Base-by-base conservation (phyloP, 1,140 invertebrate genomes). In the Drosophila kohkoa region DNA sequence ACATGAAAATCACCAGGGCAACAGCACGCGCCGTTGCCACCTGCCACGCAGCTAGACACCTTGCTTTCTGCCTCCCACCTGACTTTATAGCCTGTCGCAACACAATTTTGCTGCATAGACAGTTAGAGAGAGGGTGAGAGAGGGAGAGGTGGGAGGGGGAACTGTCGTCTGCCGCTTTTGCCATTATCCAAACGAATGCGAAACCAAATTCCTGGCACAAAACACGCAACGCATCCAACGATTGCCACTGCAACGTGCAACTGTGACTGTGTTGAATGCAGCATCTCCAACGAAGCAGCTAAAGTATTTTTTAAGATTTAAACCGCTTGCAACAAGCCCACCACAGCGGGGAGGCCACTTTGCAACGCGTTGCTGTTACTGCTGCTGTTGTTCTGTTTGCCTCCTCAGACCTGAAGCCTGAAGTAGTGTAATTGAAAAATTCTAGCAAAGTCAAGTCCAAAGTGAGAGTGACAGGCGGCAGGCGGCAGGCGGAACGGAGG, bases 361-460 rank as follows among this genome's bases (percentile, higher is more conserved):
- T 86, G 74, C 79, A 46, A 63, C 74, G 58, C 82, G 72, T 70
- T 20, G 62, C 49, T 71, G 51, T 54, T 62, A 51, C 66, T 20
- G 5, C 49, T 49, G 48, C 66, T 20, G 5, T 55, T 49, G 48
- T 25, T 32, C 8, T 38, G 10, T 10, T 38, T 25, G 20, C 20
- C 20, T 25, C 20, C 7, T 11, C 35, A 38, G 3, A 10, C 10
- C 35, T 1, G n/a, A 49, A 64, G 69, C 73, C 65, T 80, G 77
- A 70, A 85, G 75, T 76, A 79, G 85, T 88, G 81, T 88, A 88
- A 88, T 88, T 88, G 85, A 87, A 88, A 88, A 88, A 88, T 88
- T 88, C 85, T 88, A 81, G 81, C 74, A 88, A 88, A 88, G 85
- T 89, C 85, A 88, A 88, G 85, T 81, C 85, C 85, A 88, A 88